These are phyloP conservation scores for Cotesia vestalis DNA, from an alignment of 1,140 invertebrate species.

Conservation along the genomic window DNA sequence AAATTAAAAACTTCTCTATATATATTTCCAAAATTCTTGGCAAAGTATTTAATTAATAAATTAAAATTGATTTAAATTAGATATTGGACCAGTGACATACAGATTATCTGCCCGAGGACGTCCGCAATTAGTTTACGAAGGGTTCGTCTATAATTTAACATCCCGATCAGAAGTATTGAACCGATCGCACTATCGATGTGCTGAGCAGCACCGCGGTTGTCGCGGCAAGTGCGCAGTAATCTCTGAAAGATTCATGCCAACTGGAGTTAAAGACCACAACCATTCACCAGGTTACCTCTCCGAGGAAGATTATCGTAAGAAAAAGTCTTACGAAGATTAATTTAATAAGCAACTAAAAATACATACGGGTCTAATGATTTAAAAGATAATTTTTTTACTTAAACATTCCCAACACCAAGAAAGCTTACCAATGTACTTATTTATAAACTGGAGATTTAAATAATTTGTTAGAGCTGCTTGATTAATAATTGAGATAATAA, in stretches of 20 bases:
- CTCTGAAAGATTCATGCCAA: conserved; percentile 53
- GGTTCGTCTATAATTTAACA: conserved; percentile 53
- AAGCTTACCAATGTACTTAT: no score
- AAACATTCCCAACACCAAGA: no score
- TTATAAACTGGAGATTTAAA: no score
- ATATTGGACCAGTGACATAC: conserved; percentile 48
- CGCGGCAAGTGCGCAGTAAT: conserved; percentile 56
- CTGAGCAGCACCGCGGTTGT: conserved; percentile 53
- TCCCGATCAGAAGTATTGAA: conserved; percentile 50
- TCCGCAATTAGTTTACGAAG: conserved; percentile 49
- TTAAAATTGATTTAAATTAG: conserved; percentile 14
- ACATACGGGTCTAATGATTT: not conserved
- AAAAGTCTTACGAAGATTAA: conserved; percentile 45
- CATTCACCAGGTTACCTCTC: conserved; percentile 52
- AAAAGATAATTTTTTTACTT: not conserved
- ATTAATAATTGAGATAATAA: no score
- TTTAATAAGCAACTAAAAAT: not conserved
- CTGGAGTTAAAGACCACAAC: conserved; percentile 52
- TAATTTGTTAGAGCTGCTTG: no score
- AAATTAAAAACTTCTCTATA: no score
- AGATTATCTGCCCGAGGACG: conserved; percentile 51
- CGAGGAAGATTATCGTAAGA: conserved; percentile 49
- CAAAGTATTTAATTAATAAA: no score
- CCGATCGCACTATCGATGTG: conserved; percentile 51
- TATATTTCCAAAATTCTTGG: no score